Base-by-base conservation (phyloP, 2,888 invertebrate species). In the Cerastoderma edule region DNA sequence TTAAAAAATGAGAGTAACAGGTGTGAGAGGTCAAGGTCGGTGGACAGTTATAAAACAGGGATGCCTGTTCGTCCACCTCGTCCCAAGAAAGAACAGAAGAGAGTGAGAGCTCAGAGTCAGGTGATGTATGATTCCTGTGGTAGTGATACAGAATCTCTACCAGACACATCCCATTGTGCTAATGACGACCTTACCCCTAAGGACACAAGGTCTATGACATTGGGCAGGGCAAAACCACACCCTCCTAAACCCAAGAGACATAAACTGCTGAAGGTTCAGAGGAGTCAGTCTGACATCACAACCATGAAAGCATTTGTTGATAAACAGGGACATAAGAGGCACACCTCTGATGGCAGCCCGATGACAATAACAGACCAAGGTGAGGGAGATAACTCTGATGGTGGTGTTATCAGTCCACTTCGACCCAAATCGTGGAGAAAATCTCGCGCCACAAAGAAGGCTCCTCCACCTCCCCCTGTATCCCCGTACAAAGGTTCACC, bases 181-280 rank as follows among this genome's bases (percentile, higher is more conserved):
- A 70, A 75, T 16, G 72, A 69, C 24, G 22, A 28, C 19, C 68
- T 72, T 13, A 73, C 44, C 54, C 60, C 39, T n/a, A 48, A 46
- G 6, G 50, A 70, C 46, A 72, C 78, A 39, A 50, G 66, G 54
- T 78, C 72, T 24, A 50, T 76, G 27, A 80, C 79, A 28, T 67
- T 80, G 28, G 80, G 79, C 33, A 76, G 78, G 35, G 78, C 84
- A 30, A 87, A 85, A 75, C 68, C 74, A 13, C 81, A 84, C 24
- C 90, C 90, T 28, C 88, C 88, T 6, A 90, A 90, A 84, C 90
- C 90, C 19, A 87, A 88, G 69, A 77, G 90, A 30, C 83, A 85
- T 63, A 83, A 81, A 53, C 64, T 85, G n/a, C 72, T 85, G 19
- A 83, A 83, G 48, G 85, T 88, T 28, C 85, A 80, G 63, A 78